A percentile compares a stretch with the other conserved stretches of the same genome.
phyloP scores from a whole-genome alignment of 2,888 invertebrate genomes.

The Dolomedes plantarius region DNA sequence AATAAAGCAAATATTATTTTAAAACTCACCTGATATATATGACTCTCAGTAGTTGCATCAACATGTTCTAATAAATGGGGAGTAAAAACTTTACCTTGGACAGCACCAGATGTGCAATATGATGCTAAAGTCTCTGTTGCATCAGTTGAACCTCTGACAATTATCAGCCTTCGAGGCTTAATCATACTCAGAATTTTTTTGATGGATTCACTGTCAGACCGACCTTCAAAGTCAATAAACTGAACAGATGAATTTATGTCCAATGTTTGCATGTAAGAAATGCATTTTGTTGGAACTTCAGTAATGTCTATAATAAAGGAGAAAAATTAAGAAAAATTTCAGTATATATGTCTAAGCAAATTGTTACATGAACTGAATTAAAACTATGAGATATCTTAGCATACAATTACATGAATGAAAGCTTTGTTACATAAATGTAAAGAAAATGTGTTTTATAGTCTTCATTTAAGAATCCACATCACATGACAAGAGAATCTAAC shows the following conservation, averaged over 20 bases:
- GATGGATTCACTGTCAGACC: constrained; percentile 81
- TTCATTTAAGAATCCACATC: no score
- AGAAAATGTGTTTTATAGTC: no score
- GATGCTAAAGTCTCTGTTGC: constrained; percentile 84
- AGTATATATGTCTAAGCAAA: no score
- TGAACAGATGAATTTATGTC: constrained; percentile 89
- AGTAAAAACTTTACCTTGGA: constrained; percentile 84
- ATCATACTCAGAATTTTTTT: constrained; percentile 84
- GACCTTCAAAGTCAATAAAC: constrained; percentile 98
- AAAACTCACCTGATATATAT: constrained; percentile 91
- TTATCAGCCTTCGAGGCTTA: constrained; percentile 87
- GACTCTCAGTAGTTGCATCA: constrained; percentile 97
- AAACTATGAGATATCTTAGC: no score
- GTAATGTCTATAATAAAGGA: constrained; percentile 77
- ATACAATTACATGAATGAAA: no score
- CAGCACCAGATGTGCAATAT: constrained; percentile 82
- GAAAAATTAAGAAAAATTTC: no score
- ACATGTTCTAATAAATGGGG: constrained; percentile 86
- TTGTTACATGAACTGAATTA: no score
- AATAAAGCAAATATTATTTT: neutral
- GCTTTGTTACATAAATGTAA: no score
- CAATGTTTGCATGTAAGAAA: constrained; percentile 84
- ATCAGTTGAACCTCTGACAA: constrained; percentile 85
- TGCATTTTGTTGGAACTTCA: constrained; percentile 94
- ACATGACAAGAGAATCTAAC: no score